Evolutionary conservation across 2,888 invertebrate species (phyloP).

Genomic region (Euspilapteryx auroguttella): DNA sequence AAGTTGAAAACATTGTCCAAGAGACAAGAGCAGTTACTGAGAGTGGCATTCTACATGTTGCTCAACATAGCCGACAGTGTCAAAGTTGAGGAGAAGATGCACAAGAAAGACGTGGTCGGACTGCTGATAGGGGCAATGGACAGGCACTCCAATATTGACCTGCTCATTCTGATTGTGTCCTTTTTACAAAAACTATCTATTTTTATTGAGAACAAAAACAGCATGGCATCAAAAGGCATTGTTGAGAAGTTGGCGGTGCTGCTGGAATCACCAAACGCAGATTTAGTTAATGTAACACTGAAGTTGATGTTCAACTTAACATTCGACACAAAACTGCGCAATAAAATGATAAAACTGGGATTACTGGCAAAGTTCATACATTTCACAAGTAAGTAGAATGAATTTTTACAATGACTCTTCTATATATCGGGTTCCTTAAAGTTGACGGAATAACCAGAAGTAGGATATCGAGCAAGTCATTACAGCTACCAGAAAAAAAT

Average conservation of each 20-base stretch:
- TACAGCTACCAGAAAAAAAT: too few species aligned
- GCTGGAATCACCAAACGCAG: conserved; percentile 67
- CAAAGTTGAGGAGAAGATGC: conserved; percentile 96
- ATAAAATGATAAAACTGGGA: conserved; percentile 88
- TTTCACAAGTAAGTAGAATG: conserved; percentile 77
- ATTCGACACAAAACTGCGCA: conserved; percentile 85
- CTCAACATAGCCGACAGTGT: conserved; percentile 95
- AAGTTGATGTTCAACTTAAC: conserved; percentile 93
- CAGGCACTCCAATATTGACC: conserved; percentile 81
- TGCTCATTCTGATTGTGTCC: conserved; percentile 86
- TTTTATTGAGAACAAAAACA: conserved; percentile 91
- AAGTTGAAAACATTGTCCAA: conserved; percentile 81
- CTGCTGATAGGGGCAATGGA: conserved; percentile 88
- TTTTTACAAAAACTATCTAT: conserved; percentile 95
- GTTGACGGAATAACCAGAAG: too few species aligned
- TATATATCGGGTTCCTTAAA: too few species aligned
- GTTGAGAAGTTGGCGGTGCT: conserved; percentile 83
- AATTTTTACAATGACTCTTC: too few species aligned
- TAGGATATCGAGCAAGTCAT: too few species aligned
- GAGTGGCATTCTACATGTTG: conserved; percentile 90
- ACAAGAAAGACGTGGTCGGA: conserved; percentile 87
- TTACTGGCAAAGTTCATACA: conserved; percentile 88
- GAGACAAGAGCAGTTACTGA: conserved; percentile 90
- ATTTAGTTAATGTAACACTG: conserved; percentile 80
- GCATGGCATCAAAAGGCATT: conserved; percentile 81